These are phyloP conservation scores for Drymodes brunneopygia DNA, from an alignment of 2,113 vertebrate genomes.

Conservation along the genomic window DNA sequence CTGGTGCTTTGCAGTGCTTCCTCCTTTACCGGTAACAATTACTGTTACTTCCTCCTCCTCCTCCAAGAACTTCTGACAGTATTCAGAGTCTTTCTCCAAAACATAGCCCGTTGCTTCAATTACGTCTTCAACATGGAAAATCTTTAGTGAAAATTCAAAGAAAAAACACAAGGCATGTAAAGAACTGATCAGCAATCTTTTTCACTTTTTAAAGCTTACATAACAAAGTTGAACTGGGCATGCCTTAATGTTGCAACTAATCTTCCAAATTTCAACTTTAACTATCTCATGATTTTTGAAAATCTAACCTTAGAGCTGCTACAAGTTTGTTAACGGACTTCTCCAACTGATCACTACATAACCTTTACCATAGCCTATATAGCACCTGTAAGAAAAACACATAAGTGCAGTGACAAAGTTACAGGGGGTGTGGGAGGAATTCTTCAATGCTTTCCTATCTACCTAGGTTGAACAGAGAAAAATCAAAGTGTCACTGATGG, in stretches of 20 bases:
- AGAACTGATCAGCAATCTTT: not conserved
- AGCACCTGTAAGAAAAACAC: fast-evolving
- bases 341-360: not conserved
- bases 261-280: not conserved
- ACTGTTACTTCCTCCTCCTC: slow-evolving; percentile 92
- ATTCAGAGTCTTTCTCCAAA: slow-evolving; percentile 93
- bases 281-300: not conserved
- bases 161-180: not conserved
- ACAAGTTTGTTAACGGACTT: not conserved
- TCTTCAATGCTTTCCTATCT: not conserved
- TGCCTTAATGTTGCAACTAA: not conserved
- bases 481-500: not conserved
- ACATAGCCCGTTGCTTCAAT: slow-evolving; percentile 92
- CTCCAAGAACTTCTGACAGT: slow-evolving; percentile 91
- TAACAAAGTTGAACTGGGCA: not conserved
- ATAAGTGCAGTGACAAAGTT: not conserved
- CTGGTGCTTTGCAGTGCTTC: slow-evolving; percentile 79
- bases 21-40: slow-evolving; percentile 84
- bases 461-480: not conserved
- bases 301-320: not conserved
- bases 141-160: slow-evolving; percentile 64
- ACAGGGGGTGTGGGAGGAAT: fast-evolving
- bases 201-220: not conserved
- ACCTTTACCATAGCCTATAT: not conserved
- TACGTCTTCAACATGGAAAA: slow-evolving; percentile 93